Base-by-base conservation (phyloP, 1,140 invertebrate genomes). In the Eurosta solidaginis region DNA sequence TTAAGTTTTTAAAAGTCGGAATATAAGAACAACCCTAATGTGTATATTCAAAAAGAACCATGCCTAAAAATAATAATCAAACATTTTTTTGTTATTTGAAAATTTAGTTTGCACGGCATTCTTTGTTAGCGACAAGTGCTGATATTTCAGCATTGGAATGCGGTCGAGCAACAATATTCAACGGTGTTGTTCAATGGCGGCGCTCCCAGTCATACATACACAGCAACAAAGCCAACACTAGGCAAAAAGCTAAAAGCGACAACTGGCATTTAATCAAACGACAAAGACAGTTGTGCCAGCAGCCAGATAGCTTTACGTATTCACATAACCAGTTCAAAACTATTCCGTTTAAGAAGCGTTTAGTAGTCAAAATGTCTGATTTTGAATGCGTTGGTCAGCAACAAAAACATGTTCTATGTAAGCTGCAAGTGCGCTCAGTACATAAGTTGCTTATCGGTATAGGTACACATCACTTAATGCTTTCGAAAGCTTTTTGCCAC, bases 91-190 rank as follows among this genome's bases (percentile, higher is more conserved):
- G 4, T 20, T 68, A 36, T 36, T 14, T 42, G 29, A 68, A 42
- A 36, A 68, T 36, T 42, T 22, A 29, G 22, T 74, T 49, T 74
- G 17, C 4, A 22, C 27, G 44, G 36, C 25, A 45, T 44, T 74
- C 73, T 63, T 63, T 63, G 33, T 3, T n/a, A n/a, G 12, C 27
- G 9, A 6, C 10, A 45, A 74, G 45, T 74, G 42, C 73, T 74
- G 25, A 74, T 33, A 49, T 74, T 74, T 74, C 27, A 47, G 42
- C 73, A 45, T 74, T 74, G 73, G 73, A 74, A 74, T 74, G 73
- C 42, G 73, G 73, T 74, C 42, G 42, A 47, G 25, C 73, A 40
- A 63, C 33, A 40, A 36, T 63, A 33, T 40, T 63, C 5, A 40
- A n/a, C 25, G 17, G 29, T 63, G 59, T 29, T 63, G 33, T 36